These are phyloP conservation scores for Drosophila mimica DNA, from an alignment of 2,888 invertebrate genomes.

Conservation along the genomic window DNA sequence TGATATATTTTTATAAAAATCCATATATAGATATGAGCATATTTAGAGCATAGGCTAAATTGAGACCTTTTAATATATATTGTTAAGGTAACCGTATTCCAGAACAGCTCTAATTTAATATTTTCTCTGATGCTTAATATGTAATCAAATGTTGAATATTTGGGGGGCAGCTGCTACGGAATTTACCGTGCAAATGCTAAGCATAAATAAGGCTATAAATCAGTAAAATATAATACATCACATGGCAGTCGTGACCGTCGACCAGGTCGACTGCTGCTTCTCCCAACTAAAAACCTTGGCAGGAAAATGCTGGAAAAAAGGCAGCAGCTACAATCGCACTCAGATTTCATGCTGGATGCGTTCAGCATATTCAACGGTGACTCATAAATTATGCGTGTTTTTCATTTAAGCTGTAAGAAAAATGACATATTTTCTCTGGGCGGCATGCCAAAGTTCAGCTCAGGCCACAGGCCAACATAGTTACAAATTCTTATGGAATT, in stretches of 20 bases:
- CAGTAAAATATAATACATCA: constrained; percentile 77
- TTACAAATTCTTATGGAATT: constrained; percentile 14
- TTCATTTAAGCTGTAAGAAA: constrained; percentile 60
- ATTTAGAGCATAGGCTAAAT: not conserved
- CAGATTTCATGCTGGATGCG: constrained; percentile 60
- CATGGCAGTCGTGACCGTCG: constrained; percentile 43
- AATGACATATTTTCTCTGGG: constrained; percentile 75
- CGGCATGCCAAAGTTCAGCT: constrained; percentile 42
- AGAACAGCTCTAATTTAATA: not conserved
- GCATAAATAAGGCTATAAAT: constrained; percentile 75
- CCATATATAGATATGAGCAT: not conserved
- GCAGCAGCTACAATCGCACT: constrained; percentile 22
- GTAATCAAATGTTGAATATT: constrained; percentile 61
- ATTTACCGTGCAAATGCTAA: constrained; percentile 49
- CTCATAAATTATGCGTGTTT: constrained; percentile 72
- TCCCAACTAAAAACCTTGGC: constrained; percentile 10
- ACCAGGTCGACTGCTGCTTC: constrained; percentile 14
- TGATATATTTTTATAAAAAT: not conserved
- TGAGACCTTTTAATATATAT: not conserved
- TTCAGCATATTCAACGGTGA: constrained; percentile 34
- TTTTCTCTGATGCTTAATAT: constrained; percentile 24
- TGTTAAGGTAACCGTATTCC: not conserved
- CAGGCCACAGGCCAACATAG: constrained; percentile 50
- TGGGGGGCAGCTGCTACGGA: constrained; percentile 34
- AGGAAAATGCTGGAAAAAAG: not conserved